phyloP scores from a whole-genome alignment of 2,888 invertebrate genomes.

The Orthosia gothica region DNA sequence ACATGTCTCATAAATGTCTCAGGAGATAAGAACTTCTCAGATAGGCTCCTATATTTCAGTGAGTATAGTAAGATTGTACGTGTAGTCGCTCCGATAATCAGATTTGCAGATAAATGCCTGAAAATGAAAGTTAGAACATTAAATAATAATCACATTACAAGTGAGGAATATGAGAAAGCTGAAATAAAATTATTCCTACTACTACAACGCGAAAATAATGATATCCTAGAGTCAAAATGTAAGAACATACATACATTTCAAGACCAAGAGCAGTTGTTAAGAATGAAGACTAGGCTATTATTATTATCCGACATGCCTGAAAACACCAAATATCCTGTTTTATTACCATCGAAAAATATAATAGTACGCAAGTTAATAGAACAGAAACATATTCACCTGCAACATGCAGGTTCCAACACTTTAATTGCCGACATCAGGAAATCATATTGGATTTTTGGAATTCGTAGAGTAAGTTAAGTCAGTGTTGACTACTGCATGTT shows the following conservation, averaged over 20 bases:
- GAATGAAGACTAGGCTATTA: too few relatives aligned
- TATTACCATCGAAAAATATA: constrained; percentile 1
- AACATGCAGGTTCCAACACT: constrained; percentile 9
- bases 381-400: not conserved
- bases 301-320: too few relatives aligned
- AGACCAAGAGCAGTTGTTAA: too few relatives aligned
- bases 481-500: too few relatives aligned
- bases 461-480: not conserved
- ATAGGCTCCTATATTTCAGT: constrained; percentile 1
- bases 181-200: too few relatives aligned
- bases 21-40: not conserved
- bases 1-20: not conserved
- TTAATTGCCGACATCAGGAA: constrained; percentile 1
- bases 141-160: not conserved
- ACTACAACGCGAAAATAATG: too few relatives aligned
- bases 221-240: too few relatives aligned
- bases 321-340: constrained; percentile 2
- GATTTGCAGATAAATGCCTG: constrained; percentile 4
- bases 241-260: too few relatives aligned
- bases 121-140: not conserved
- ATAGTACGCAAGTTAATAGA: constrained; percentile 7
- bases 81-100: not conserved
- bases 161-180: too few relatives aligned
- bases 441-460: not conserved
- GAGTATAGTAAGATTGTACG: not conserved